Conservation (phyloP, 1,140 invertebrate species). For the Sycobia sp. region DNA sequence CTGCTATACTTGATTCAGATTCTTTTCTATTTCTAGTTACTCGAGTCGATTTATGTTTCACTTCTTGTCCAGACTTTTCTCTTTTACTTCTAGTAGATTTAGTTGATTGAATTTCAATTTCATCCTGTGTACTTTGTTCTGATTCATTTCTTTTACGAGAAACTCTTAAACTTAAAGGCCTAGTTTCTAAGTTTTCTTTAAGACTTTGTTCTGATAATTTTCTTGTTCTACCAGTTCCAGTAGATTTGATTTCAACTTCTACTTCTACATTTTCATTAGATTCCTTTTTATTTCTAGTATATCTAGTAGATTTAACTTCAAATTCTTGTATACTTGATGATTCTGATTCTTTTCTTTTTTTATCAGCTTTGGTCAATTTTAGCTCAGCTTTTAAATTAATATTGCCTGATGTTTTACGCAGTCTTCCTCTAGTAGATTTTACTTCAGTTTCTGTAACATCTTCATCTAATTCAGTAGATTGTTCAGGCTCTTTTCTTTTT, state of each 20-base stretch:
- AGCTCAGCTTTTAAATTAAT: no score
- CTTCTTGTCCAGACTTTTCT: slow-evolving; percentile 13
- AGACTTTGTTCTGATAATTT: slow-evolving; percentile 12
- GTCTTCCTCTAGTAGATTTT: not conserved
- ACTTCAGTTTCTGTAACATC: not conserved
- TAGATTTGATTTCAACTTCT: not conserved
- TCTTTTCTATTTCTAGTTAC: slow-evolving; percentile 3
- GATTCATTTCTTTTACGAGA: not conserved
- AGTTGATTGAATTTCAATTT: not conserved
- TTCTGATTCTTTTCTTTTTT: no score
- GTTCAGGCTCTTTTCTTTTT: slow-evolving; percentile 18
- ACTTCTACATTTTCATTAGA: not conserved
- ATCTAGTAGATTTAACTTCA: no score
- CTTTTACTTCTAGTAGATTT: not conserved
- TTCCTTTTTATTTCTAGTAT: no score
- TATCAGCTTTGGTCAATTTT: not conserved
- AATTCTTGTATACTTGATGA: no score
- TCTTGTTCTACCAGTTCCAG: not conserved
- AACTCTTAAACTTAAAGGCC: not conserved
- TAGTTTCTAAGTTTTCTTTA: slow-evolving; percentile 3
- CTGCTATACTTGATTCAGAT: slow-evolving; percentile 16
- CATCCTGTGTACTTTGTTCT: slow-evolving; percentile 26
- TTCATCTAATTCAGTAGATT: not conserved
- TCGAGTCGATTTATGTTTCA: not conserved
- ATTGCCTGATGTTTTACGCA: no score